These are phyloP conservation scores for Eupeodes luniger DNA, from an alignment of 2,888 invertebrate genomes.

Conservation along the genomic window DNA sequence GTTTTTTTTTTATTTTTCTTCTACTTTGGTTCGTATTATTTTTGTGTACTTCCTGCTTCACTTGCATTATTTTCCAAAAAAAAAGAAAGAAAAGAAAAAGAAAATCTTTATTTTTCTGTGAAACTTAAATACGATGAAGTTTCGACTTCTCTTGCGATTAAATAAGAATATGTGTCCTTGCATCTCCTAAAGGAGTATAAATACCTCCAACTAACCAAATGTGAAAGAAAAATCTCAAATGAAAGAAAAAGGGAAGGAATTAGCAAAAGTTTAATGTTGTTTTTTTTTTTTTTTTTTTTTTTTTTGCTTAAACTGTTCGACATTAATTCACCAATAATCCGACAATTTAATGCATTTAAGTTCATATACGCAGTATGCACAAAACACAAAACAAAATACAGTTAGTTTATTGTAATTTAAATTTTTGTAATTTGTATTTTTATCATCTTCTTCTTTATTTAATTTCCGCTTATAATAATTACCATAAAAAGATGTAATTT, in stretches of 20 bases:
- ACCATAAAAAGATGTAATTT: constrained; percentile 49
- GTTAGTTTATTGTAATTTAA: constrained; percentile 28
- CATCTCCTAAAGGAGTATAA: constrained; percentile 48
- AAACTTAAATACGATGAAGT: constrained; percentile 45
- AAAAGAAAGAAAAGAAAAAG: not conserved
- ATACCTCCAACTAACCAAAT: constrained; percentile 31
- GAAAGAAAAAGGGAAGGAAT: not conserved
- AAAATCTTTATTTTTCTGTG: constrained; percentile 22
- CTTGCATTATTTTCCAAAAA: constrained; percentile 37
- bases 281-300: not conserved
- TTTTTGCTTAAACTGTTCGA: constrained; percentile 10
- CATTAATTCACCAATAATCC: constrained; percentile 65
- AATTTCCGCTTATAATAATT: constrained; percentile 57
- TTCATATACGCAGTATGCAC: not conserved
- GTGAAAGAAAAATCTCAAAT: not conserved
- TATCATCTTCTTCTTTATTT: not conserved
- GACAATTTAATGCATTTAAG: constrained; percentile 42
- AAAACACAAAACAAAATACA: not conserved
- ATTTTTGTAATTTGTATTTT: not conserved
- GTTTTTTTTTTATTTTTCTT: not conserved
- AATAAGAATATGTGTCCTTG: constrained; percentile 62
- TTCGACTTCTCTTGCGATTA: constrained; percentile 36
- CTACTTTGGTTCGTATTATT: not conserved
- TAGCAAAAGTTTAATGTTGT: constrained; percentile 8
- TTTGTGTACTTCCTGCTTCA: constrained; percentile 37